Percentiles rank a stretch among this genome's conserved stretches.
Evolutionary conservation across 2,888 invertebrate genomes (phyloP).

Genomic region (Phasia obesa): DNA sequence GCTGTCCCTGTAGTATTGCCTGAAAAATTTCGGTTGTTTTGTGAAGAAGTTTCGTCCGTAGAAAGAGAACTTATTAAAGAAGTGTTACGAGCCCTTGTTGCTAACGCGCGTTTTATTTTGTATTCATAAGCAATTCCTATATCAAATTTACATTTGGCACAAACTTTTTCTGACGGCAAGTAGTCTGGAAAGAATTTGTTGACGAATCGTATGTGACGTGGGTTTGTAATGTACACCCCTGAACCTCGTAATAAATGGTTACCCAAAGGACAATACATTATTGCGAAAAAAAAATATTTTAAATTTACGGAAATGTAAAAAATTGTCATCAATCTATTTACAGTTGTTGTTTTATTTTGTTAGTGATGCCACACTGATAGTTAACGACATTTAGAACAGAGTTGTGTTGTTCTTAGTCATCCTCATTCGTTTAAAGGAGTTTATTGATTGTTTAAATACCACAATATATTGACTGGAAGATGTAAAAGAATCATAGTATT

Average conservation of each 20-base stretch:
- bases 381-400: neutral
- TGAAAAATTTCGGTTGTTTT: neutral
- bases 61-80: conserved; percentile 52
- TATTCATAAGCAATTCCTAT: conserved; percentile 61
- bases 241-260: conserved; percentile 43
- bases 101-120: conserved; percentile 67
- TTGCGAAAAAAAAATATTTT: no score
- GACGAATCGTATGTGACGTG: conserved; percentile 67
- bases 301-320: neutral
- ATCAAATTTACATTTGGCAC: conserved; percentile 67
- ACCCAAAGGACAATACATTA: conserved; percentile 57
- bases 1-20: neutral
- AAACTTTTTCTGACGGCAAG: conserved; percentile 66
- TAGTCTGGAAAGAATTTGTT: conserved; percentile 68
- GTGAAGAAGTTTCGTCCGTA: neutral
- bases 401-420: neutral
- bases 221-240: conserved; percentile 62
- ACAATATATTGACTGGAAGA: no score
- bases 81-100: conserved; percentile 20
- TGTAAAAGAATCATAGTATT: no score
- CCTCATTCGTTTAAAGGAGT: neutral
- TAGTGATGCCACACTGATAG: neutral
- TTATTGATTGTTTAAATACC: neutral
- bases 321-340: neutral
- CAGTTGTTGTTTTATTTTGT: conserved; percentile 4